Evolutionary conservation across 1,140 invertebrate genomes (phyloP), one percentile per base, ranked within the genome.

Genomic region (Zaprionus lachaisei): DNA sequence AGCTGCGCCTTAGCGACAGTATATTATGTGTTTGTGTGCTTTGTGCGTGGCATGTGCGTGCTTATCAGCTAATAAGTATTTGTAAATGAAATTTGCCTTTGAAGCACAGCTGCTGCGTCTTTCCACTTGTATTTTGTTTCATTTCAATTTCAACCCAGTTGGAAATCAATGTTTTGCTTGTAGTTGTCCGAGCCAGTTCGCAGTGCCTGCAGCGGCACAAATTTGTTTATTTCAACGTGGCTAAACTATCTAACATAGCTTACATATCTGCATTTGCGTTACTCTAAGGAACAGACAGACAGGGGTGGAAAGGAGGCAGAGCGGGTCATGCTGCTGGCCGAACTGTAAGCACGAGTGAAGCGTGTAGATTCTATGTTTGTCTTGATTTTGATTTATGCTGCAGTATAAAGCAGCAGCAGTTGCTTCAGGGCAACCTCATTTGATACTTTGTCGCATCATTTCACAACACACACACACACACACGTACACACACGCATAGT

Each of bases 311-410:
- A n/a, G 17, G 55, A 26, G 38, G 28, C 24, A 66, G 34, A 55
- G 54, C 17, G 11, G 4, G 22, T 51, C 12, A 20, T 12, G 20
- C 20, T 54, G 49, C 22, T 54, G 31, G 24, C 57, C 54, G 26
- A 74, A 44, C 73, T 44, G 68, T 80, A 77, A 83, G 72, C 69
- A 66, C 51, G 72, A 73, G 69, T 54, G 69, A 24, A 74, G 78
- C 64, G 78, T 84, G 78, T 74, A 82, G 77, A 72, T 79, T 71
- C 75, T 87, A 71, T 65, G 70, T 70, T 74, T 76, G 83, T 75
- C 79, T 89, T 89, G 81, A 89, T 89, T 89, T 89, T 89, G 84
- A 89, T 89, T 89, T 89, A 89, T 89, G 84, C 90, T 89, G 85
- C 84, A 90, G 81, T 80, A 89, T 81, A 78, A 73, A 89, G 68